Conservation (phyloP, 2,113 vertebrate species). For the Dasyornis broadbenti region DNA sequence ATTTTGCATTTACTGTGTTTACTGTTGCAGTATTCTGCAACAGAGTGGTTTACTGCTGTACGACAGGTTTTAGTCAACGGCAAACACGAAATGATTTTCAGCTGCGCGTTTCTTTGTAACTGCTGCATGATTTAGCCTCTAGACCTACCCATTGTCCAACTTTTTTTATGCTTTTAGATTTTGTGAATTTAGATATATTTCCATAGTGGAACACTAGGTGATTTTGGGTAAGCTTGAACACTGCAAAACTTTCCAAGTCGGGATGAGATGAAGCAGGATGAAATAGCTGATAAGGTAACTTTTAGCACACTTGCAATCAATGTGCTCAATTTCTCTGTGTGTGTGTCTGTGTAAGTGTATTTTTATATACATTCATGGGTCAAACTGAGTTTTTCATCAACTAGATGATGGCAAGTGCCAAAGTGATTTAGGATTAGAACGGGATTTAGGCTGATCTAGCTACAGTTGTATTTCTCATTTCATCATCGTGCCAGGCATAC, state of each 20-base stretch:
- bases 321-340: neutral
- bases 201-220: neutral
- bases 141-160: neutral
- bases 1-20: constrained; percentile 1
- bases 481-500: neutral
- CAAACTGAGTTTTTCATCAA: constrained; percentile 10
- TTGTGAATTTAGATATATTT: neutral
- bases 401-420: neutral
- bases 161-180: neutral
- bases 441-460: neutral
- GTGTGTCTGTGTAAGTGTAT: neutral
- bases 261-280: neutral
- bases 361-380: neutral
- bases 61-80: neutral
- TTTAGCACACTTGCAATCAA: neutral
- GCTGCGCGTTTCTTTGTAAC: neutral
- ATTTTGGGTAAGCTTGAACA: neutral
- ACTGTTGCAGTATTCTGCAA: neutral
- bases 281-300: neutral
- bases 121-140: neutral
- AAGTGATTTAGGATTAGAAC: neutral
- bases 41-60: neutral
- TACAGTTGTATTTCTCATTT: constrained; percentile 5
- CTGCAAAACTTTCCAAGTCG: neutral
- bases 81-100: constrained; percentile 21